A percentile compares a stretch with the other conserved stretches of the same genome.
These are phyloP conservation scores for Adelognathus sp. DNA, from an alignment of 2,888 invertebrate species.

Conservation along the genomic window DNA sequence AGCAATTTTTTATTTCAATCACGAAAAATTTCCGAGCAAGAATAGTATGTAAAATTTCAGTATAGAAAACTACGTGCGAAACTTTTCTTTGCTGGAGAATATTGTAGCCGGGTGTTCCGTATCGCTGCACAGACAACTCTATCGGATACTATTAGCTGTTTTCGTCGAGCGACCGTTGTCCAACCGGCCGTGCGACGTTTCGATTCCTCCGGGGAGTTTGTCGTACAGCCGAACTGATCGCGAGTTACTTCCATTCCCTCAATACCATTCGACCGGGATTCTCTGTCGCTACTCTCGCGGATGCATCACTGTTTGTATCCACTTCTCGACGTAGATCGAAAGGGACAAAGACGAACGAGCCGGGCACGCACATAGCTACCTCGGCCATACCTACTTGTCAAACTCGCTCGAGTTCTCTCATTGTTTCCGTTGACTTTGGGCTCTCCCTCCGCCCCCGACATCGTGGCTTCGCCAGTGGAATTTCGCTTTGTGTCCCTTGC, in stretches of 20 bases:
- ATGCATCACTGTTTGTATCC: conserved; percentile 11
- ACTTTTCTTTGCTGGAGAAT: no score
- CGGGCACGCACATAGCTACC: not conserved
- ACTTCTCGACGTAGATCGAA: conserved; percentile 22
- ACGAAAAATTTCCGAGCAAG: no score
- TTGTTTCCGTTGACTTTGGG: conserved; percentile 12
- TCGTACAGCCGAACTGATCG: not conserved
- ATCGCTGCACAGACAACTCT: not conserved
- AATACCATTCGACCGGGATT: conserved; percentile 1
- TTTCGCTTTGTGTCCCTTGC: not conserved
- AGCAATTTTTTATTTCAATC: no score
- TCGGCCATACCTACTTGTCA: conserved; percentile 35
- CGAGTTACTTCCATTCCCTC: conserved; percentile 14
- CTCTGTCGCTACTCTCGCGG: not conserved
- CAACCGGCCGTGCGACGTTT: not conserved
- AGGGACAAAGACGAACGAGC: conserved; percentile 16
- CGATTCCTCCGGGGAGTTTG: conserved; percentile 19
- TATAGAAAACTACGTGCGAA: no score
- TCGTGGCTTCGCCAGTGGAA: conserved; percentile 22
- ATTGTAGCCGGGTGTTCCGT: no score
- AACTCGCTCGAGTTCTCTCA: conserved; percentile 34
- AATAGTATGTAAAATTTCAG: no score
- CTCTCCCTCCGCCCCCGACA: conserved; percentile 10
- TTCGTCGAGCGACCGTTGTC: not conserved
- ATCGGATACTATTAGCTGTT: conserved; percentile 7